A percentile compares a stretch with the other conserved stretches of the same genome.
phyloP scores from a whole-genome alignment of 2,113 vertebrate genomes.

The Pseudolaguvia tuberculata region DNA sequence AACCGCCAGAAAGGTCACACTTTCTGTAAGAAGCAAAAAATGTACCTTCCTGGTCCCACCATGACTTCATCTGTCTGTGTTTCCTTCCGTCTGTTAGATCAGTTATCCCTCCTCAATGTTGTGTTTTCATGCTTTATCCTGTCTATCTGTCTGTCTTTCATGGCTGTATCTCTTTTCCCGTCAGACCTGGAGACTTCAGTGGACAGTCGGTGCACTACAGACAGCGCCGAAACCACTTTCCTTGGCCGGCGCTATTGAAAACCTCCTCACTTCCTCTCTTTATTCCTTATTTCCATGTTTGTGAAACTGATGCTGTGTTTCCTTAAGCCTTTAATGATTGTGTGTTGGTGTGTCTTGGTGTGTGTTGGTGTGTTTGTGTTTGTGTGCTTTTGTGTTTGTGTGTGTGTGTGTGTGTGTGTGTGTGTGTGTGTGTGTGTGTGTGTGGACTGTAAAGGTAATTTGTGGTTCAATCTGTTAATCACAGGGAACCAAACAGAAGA shows the following conservation, averaged over 20 bases:
- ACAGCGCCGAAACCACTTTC: slow-evolving; percentile 72
- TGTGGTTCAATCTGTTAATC: slow-evolving; percentile 33
- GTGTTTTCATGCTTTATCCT: slow-evolving; percentile 40
- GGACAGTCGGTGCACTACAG: slow-evolving; percentile 76
- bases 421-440: not conserved
- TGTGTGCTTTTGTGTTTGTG: not conserved
- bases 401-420: not conserved
- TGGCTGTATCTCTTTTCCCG: slow-evolving; percentile 2
- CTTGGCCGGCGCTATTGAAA: slow-evolving; percentile 55
- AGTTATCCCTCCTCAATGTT: slow-evolving; percentile 4
- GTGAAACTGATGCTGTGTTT: not conserved
- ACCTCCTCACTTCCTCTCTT: slow-evolving; percentile 27
- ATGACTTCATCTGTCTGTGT: not conserved
- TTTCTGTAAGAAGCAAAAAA: not conserved
- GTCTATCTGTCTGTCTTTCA: slow-evolving; percentile 13
- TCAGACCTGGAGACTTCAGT: slow-evolving; percentile 76
- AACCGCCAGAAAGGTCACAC: not conserved
- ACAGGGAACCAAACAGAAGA: not conserved
- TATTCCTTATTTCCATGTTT: slow-evolving; percentile 34
- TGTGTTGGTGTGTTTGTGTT: not conserved
- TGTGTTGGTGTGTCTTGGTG: not conserved
- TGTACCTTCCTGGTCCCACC: not conserved
- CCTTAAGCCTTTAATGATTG: slow-evolving; percentile 1
- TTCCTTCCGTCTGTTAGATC: not conserved
- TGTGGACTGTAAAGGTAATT: not conserved